Evolutionary conservation across 2,888 invertebrate genomes (phyloP).

Genomic region (Augiades crinisus): DNA sequence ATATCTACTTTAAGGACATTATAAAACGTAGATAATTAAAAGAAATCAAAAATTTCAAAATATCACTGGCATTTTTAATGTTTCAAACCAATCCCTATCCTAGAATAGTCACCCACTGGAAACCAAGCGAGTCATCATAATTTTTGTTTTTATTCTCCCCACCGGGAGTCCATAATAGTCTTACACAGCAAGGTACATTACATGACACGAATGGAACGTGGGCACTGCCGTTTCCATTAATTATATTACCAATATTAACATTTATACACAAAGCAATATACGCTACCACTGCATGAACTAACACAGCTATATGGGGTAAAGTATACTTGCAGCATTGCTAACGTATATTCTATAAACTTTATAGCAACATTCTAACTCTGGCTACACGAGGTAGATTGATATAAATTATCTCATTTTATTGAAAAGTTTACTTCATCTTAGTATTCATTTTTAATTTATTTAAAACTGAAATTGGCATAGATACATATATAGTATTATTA

Average conservation of each 20-base stretch:
- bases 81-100: conserved; percentile 48
- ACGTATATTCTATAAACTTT: neutral
- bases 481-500: no score
- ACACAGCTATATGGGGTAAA: conserved; percentile 27
- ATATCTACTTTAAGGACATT: conserved; percentile 83
- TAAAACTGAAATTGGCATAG: no score
- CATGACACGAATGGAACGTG: conserved; percentile 28
- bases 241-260: conserved; percentile 36
- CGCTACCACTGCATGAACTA: conserved; percentile 28
- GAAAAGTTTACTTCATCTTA: neutral
- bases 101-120: conserved; percentile 41
- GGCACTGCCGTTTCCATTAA: conserved; percentile 45
- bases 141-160: conserved; percentile 69
- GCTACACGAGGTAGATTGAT: neutral
- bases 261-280: conserved; percentile 16
- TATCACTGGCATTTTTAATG: conserved; percentile 78
- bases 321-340: conserved; percentile 24
- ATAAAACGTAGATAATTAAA: conserved; percentile 83
- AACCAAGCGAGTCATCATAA: conserved; percentile 57
- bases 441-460: no score
- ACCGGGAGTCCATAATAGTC: conserved; percentile 52
- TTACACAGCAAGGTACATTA: conserved; percentile 45
- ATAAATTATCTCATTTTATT: neutral
- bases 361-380: neutral
- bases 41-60: conserved; percentile 82